Percentiles rank a stretch among this genome's conserved stretches.
phyloP scores from a whole-genome alignment of 2,797 vertebrate species.

The Oryzias sinensis region DNA sequence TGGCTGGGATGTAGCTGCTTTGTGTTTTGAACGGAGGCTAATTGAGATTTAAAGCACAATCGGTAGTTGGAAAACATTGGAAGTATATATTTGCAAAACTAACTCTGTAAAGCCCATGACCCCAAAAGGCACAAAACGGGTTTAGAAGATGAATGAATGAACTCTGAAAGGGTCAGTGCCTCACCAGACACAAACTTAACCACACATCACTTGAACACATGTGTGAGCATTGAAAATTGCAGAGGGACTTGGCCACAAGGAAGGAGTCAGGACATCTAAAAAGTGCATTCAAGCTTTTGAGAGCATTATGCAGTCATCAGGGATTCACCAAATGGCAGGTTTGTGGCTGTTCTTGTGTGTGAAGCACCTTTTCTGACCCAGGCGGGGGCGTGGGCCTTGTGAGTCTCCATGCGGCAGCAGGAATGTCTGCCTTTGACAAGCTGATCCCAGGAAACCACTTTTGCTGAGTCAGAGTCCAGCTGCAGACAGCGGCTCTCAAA shows the following conservation, averaged over 20 bases:
- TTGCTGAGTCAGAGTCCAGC: slow-evolving; percentile 60
- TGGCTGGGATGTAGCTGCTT: too few species aligned
- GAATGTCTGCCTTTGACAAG: slow-evolving; percentile 75
- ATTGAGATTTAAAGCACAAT: too few species aligned
- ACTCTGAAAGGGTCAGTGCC: too few species aligned
- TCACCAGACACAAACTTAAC: too few species aligned
- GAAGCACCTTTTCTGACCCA: slow-evolving; percentile 84
- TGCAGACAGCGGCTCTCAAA: slow-evolving; percentile 66
- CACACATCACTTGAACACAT: too few species aligned
- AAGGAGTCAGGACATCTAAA: neutral
- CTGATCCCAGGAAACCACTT: slow-evolving; percentile 78
- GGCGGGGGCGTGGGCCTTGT: slow-evolving; percentile 72
- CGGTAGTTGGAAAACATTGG: too few species aligned
- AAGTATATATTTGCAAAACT: too few species aligned
- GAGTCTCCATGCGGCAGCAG: slow-evolving; percentile 73
- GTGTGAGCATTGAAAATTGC: too few species aligned
- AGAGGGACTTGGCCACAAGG: neutral
- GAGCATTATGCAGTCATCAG: neutral
- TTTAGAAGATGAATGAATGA: too few species aligned
- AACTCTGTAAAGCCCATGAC: too few species aligned
- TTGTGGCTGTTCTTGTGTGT: neutral
- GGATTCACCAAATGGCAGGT: neutral
- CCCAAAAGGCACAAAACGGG: too few species aligned
- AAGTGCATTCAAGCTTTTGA: neutral
- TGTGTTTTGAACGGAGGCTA: too few species aligned